Conservation (phyloP, 2,113 vertebrate genomes). For the Paratilapia polleni region DNA sequence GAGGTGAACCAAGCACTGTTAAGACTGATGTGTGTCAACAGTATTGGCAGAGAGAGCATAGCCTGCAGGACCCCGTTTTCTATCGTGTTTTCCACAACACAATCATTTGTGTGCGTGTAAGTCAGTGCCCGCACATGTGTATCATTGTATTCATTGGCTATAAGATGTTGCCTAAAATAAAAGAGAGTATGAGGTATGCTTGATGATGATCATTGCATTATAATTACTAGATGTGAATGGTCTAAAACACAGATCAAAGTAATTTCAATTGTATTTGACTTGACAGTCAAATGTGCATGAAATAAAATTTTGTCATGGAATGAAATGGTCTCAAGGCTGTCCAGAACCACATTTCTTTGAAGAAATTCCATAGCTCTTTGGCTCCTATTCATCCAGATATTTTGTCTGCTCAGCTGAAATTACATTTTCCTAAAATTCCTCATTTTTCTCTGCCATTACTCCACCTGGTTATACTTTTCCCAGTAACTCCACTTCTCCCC, state of each 20-base stretch:
- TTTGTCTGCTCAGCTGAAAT: conserved; percentile 70
- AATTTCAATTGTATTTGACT: conserved; percentile 31
- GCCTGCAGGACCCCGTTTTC: conserved; percentile 88
- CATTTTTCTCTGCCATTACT: conserved; percentile 51
- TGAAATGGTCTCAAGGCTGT: conserved; percentile 34
- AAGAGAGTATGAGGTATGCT: background rate
- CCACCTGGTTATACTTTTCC: conserved; percentile 46
- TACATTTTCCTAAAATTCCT: conserved; percentile 66
- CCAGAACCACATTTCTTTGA: conserved; percentile 28
- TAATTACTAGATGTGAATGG: background rate
- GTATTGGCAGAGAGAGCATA: conserved; percentile 85
- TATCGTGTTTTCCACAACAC: conserved; percentile 81
- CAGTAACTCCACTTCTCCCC: conserved; percentile 51
- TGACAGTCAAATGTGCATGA: conserved; percentile 36
- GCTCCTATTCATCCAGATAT: conserved; percentile 54
- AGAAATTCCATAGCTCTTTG: conserved; percentile 45
- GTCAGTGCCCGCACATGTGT: background rate
- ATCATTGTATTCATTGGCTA: background rate
- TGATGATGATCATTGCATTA: background rate
- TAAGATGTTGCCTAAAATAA: conserved; percentile 7
- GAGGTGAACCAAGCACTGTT: conserved; percentile 87
- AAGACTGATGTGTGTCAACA: conserved; percentile 91
- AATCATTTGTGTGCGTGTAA: background rate
- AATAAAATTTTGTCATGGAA: conserved; percentile 32
- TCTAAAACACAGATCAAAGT: background rate